A percentile compares a stretch with the other conserved stretches of the same genome.
These are phyloP conservation scores for Cybosia mesomella DNA, from an alignment of 2,888 invertebrate genomes.

Conservation along the genomic window DNA sequence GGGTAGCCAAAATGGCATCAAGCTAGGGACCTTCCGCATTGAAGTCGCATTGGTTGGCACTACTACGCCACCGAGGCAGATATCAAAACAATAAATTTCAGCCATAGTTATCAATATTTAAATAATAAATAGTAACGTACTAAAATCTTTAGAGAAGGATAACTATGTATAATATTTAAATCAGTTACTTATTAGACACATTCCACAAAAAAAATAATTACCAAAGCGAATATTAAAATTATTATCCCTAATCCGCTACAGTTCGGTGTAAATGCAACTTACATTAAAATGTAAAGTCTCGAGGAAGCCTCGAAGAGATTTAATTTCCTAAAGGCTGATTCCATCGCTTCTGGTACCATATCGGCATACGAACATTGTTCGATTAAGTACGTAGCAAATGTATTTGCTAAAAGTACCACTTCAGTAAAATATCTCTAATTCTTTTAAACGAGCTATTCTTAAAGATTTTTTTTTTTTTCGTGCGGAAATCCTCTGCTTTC, in stretches of 20 bases:
- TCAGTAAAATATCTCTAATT: neutral
- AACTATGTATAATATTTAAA: slow-evolving; percentile 55
- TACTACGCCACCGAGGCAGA: too few species aligned
- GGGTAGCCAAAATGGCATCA: too few species aligned
- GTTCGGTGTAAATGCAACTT: slow-evolving; percentile 56
- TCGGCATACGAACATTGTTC: slow-evolving; percentile 31
- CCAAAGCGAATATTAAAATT: neutral
- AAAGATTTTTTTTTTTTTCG: neutral
- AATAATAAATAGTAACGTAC: slow-evolving; percentile 54
- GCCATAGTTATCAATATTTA: too few species aligned
- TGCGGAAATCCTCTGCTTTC: too few species aligned
- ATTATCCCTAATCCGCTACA: neutral
- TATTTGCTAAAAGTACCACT: slow-evolving; percentile 13
- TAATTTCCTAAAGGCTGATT: slow-evolving; percentile 76
- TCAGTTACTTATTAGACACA: slow-evolving; percentile 51
- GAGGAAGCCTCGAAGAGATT: slow-evolving; percentile 65
- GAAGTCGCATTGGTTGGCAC: too few species aligned
- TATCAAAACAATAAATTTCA: too few species aligned
- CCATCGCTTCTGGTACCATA: slow-evolving; percentile 31
- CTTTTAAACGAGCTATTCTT: slow-evolving; percentile 1
- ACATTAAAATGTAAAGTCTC: slow-evolving; percentile 76
- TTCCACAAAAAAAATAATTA: neutral
- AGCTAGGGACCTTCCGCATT: too few species aligned
- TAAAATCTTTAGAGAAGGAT: slow-evolving; percentile 57
- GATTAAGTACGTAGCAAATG: slow-evolving; percentile 31